Percentiles rank a stretch among this genome's conserved stretches.
Conservation (phyloP, 2,888 invertebrate species). For the Oscheius sp. region DNA sequence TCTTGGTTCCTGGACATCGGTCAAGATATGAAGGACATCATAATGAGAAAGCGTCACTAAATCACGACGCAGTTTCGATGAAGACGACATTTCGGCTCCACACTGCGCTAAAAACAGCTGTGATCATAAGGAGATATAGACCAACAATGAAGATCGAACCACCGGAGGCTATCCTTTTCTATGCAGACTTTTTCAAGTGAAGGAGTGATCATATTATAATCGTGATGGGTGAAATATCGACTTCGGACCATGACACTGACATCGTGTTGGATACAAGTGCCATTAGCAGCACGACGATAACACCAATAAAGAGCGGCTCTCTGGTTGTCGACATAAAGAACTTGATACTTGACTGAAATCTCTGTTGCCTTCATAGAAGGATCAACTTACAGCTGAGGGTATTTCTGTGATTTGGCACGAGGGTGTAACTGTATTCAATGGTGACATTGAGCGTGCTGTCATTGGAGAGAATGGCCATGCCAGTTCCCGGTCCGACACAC, state of each 20-base stretch:
- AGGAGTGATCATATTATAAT: conserved; percentile 57
- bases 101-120: conserved; percentile 50
- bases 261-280: conserved; percentile 54
- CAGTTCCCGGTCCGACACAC: conserved; percentile 54
- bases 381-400: conserved; percentile 43
- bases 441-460: conserved; percentile 49
- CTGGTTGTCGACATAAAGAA: conserved; percentile 63
- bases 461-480: conserved; percentile 43
- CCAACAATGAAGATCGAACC: conserved; percentile 63
- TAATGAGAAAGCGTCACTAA: conserved; percentile 59
- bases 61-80: conserved; percentile 54
- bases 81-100: conserved; percentile 54
- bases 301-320: conserved; percentile 61
- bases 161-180: conserved; percentile 50
- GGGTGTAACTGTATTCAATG: conserved; percentile 52
- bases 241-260: conserved; percentile 53
- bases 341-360: conserved; percentile 51
- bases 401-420: conserved; percentile 44
- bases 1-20: conserved; percentile 61
- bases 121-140: not conserved
- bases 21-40: conserved; percentile 62
- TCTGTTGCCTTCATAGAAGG: not conserved
- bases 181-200: conserved; percentile 59
- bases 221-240: conserved; percentile 58
- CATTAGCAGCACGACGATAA: conserved; percentile 43